Conservation (phyloP, 2,113 vertebrate species). For the Origma solitaria region DNA sequence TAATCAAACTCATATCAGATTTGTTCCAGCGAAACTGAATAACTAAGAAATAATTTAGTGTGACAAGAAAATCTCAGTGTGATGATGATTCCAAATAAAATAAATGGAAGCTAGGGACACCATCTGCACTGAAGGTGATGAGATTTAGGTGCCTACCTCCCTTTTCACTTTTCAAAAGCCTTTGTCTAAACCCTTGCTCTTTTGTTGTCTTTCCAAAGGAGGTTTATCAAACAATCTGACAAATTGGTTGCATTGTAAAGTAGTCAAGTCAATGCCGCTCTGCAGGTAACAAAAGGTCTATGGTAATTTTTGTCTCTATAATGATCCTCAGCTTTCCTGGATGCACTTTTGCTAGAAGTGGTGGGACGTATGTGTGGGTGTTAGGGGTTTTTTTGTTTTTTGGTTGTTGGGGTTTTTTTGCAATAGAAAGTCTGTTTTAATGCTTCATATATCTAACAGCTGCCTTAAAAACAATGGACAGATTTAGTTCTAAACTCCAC, state of each 20-base stretch:
- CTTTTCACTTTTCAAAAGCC: neutral
- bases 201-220: neutral
- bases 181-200: neutral
- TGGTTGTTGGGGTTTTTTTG: neutral
- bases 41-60: neutral
- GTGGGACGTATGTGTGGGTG: neutral
- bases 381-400: neutral
- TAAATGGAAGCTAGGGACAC: neutral
- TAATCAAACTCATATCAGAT: neutral
- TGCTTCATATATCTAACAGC: neutral
- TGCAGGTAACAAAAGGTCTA: neutral
- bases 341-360: neutral
- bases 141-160: neutral
- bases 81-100: neutral
- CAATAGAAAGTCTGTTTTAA: neutral
- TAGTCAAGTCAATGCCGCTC: neutral
- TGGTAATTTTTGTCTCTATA: neutral
- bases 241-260: neutral
- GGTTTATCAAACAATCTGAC: neutral
- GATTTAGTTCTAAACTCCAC: neutral
- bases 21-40: neutral
- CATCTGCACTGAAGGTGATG: neutral
- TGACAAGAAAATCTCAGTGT: neutral
- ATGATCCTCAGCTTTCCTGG: neutral
- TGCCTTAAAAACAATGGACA: neutral